Percentiles rank a stretch among this genome's conserved stretches.
Evolutionary conservation across 2,797 vertebrate species (phyloP).

Genomic region (Nannoperca obscura): DNA sequence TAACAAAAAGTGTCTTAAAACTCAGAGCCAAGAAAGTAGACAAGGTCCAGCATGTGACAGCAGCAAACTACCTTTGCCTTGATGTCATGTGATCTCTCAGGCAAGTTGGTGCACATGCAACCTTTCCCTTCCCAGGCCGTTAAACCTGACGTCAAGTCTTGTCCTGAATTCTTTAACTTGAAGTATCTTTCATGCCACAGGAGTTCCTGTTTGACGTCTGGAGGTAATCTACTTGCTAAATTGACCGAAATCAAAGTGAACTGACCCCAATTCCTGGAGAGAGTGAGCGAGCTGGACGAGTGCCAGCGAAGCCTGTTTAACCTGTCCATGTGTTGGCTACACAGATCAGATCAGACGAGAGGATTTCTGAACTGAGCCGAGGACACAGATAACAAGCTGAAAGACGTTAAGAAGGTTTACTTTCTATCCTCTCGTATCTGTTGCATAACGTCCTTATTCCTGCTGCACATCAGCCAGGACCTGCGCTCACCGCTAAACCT

Average conservation of each 20-base stretch:
- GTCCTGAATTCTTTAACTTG: too few relatives aligned
- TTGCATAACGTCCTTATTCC: constrained; percentile 18
- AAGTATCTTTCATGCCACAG: not conserved
- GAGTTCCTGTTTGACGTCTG: not conserved
- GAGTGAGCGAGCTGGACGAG: not conserved
- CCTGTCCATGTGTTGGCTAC: constrained; percentile 2
- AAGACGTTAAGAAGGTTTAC: constrained; percentile 37
- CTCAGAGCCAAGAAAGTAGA: not conserved
- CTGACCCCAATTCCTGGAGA: not conserved
- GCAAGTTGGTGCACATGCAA: not conserved
- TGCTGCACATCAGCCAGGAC: not conserved
- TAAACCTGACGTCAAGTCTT: not conserved
- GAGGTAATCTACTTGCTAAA: not conserved
- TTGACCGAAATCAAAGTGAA: not conserved
- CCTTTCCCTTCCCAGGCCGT: not conserved
- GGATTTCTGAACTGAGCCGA: constrained; percentile 47
- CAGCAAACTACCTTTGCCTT: not conserved
- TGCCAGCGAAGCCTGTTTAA: constrained; percentile 41
- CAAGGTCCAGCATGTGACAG: not conserved
- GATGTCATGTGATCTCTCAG: not conserved
- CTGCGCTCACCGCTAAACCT: not conserved
- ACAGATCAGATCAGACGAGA: constrained; percentile 35
- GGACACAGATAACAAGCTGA: constrained; percentile 53
- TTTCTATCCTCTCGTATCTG: constrained; percentile 7
- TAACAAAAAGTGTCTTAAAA: not conserved